These are phyloP conservation scores for Catalaphyllia jardinei DNA, from an alignment of 64 coral and sea anemone genomes.

Conservation along the genomic window DNA sequence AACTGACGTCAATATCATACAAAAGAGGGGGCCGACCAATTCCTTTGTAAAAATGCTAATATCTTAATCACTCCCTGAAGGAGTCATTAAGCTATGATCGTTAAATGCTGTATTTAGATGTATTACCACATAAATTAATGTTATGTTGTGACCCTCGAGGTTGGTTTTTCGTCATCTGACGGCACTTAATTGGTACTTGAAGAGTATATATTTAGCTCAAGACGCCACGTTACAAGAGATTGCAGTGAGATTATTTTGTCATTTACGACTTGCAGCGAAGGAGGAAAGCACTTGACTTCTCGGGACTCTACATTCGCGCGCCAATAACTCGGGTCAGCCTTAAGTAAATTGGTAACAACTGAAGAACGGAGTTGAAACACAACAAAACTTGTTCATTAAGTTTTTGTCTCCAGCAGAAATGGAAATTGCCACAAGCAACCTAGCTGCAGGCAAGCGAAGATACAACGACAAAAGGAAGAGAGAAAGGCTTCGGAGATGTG, in stretches of 20 bases:
- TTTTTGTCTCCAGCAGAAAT: background rate
- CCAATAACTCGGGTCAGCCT: background rate
- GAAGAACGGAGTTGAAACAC: background rate
- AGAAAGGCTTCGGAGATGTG: slow-evolving; percentile 8
- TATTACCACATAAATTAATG: slow-evolving; percentile 23
- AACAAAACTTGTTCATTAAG: background rate
- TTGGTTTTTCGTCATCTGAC: background rate
- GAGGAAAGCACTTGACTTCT: background rate
- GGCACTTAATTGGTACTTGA: slow-evolving; percentile 11
- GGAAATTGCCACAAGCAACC: background rate
- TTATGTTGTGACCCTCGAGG: slow-evolving; percentile 6
- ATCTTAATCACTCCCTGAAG: slow-evolving; percentile 11
- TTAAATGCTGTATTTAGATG: background rate
- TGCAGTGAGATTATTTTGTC: background rate
- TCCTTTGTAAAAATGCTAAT: slow-evolving; percentile 31
- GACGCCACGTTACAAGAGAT: background rate
- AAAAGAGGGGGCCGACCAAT: background rate
- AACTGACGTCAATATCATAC: slow-evolving; percentile 24
- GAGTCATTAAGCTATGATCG: background rate
- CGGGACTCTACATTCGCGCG: background rate
- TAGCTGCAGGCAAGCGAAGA: background rate
- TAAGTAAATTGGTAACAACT: background rate
- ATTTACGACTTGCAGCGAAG: background rate
- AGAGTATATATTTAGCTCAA: slow-evolving; percentile 5
- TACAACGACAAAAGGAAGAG: slow-evolving; percentile 16